These are phyloP conservation scores for Trididemnum miniatum DNA, from an alignment of 23 tunicate species.

Conservation along the genomic window DNA sequence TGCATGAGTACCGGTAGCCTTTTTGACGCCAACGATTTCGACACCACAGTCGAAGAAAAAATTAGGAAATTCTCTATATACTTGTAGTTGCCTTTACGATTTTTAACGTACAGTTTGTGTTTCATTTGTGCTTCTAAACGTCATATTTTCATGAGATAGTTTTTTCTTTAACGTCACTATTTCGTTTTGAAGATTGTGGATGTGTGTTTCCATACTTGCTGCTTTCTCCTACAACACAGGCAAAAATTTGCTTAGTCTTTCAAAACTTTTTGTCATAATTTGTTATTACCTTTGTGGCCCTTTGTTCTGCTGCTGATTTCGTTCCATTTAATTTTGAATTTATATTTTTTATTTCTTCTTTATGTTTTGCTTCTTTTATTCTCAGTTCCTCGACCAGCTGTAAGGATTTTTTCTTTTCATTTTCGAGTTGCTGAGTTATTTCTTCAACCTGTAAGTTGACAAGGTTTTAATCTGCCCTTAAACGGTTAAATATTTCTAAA, in stretches of 20 bases:
- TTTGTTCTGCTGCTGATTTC: neutral
- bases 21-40: too few species aligned
- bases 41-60: too few species aligned
- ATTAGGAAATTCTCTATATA: too few species aligned
- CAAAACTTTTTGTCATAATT: neutral
- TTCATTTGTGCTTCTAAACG: neutral
- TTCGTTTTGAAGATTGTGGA: constrained; percentile 50
- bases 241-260: too few species aligned
- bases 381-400: neutral
- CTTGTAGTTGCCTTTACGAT: too few species aligned
- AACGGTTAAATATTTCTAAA: too few species aligned
- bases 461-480: too few species aligned
- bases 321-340: too few species aligned
- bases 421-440: neutral
- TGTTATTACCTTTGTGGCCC: neutral
- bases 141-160: constrained; percentile 19
- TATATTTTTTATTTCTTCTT: neutral
- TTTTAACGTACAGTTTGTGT: neutral
- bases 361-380: neutral
- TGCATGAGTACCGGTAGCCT: too few species aligned
- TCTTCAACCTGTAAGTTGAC: neutral
- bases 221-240: constrained; percentile 44
- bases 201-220: constrained; percentile 20
- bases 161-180: constrained; percentile 49
- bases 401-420: neutral